A percentile compares a stretch with the other conserved stretches of the same genome.
Evolutionary conservation across 2,888 invertebrate genomes (phyloP).

Genomic region (Cephonodes hylas): DNA sequence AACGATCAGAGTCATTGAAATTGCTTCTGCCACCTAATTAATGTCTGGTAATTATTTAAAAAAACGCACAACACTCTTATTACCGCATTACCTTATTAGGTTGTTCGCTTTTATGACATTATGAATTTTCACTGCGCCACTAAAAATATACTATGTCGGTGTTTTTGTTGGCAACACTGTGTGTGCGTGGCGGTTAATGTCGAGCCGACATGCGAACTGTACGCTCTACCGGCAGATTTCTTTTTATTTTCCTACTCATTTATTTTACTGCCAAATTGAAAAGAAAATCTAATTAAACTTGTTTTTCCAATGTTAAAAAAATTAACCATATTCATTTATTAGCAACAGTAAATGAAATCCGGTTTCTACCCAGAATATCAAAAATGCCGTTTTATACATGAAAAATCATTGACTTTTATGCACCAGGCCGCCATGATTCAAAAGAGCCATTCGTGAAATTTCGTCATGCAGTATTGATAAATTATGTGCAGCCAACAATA

Average conservation of each 20-base stretch:
- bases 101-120: slow-evolving; percentile 34
- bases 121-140: slow-evolving; percentile 36
- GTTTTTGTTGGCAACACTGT: slow-evolving; percentile 24
- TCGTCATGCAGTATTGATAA: not conserved
- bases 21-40: too few relatives aligned
- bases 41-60: too few relatives aligned
- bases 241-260: not conserved
- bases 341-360: too few relatives aligned
- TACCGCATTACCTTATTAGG: not conserved
- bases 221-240: not conserved
- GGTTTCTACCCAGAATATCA: too few relatives aligned
- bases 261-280: not conserved
- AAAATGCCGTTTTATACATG: not conserved
- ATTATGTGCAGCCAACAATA: not conserved
- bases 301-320: not conserved
- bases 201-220: slow-evolving; percentile 17
- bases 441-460: slow-evolving; percentile 28
- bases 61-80: not conserved
- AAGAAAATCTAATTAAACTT: not conserved
- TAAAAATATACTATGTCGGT: slow-evolving; percentile 24
- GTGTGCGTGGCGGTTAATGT: slow-evolving; percentile 19
- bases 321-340: too few relatives aligned
- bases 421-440: slow-evolving; percentile 37
- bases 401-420: slow-evolving; percentile 37
- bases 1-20: too few relatives aligned